These are phyloP conservation scores for Rhinoderma darwinii DNA, from an alignment of 2,113 vertebrate species.

Conservation along the genomic window DNA sequence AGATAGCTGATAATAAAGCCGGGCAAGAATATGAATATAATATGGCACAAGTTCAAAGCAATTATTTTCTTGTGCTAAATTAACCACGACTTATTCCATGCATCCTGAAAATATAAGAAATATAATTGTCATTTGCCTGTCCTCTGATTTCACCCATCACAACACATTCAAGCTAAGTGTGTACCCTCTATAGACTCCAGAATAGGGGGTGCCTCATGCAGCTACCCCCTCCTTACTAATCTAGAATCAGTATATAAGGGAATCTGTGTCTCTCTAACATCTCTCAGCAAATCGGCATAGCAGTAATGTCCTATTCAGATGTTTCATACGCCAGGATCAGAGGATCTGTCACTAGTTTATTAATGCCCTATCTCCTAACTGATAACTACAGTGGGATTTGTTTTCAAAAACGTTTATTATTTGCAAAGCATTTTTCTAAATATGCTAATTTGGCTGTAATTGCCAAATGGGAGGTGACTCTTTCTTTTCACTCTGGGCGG, in stretches of 20 bases:
- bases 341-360: no score
- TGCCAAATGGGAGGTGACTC: no score
- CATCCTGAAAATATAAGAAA: not conserved
- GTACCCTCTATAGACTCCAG: not conserved
- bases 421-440: no score
- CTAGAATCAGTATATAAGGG: not conserved
- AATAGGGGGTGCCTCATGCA: not conserved
- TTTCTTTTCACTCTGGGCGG: no score
- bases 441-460: no score
- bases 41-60: not conserved
- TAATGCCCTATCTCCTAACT: no score
- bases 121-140: not conserved
- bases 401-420: no score
- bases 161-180: not conserved
- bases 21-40: not conserved
- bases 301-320: not conserved
- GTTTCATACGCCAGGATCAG: no score
- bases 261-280: no score
- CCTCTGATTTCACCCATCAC: not conserved
- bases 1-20: not conserved
- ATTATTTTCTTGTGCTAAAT: conserved; percentile 7
- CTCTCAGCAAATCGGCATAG: not conserved
- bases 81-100: not conserved
- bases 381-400: no score
- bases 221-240: not conserved